Base-by-base conservation (phyloP, 1,140 invertebrate genomes). In the Chionoecetes opilio region DNA sequence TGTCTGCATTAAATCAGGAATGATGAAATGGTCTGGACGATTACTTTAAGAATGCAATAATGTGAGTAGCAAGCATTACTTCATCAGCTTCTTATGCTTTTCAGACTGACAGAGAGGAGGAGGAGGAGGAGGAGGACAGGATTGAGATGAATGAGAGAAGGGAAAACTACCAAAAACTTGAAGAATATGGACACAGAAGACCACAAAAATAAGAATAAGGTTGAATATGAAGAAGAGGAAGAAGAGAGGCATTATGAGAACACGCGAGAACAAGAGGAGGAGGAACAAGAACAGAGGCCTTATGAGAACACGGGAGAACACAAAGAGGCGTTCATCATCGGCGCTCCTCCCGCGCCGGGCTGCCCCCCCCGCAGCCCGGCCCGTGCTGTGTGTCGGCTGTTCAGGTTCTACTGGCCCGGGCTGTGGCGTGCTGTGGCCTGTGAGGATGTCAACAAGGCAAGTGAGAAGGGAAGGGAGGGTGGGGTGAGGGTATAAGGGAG, bases 361-460 rank as follows among this genome's bases (percentile, higher is more conserved):
- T 14, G 63, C 63, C 63, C 11, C 21, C 63, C 63, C 21, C 63
- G 21, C 63, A 6, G 46, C 63, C 93, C 93, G n/a, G 93, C 93
- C 8, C 87, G 31, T 53, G 53, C 87, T n/a, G 93, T 94, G 86
- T 63, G 82, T n/a, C 17, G 87, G 11, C 87, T 94, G 32, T 90
- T 94, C 87, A 82, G 93, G 34, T 94, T 94, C 93, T 94, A 94
- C 93, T 94, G 93, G 87, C 93, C 93, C 5, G 93, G 93, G 29
- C 63, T 94, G n/a, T 94, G 93, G 93, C 38, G 87, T 11, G 93
- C 93, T 38, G 93, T 94, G 8, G 93, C 87, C 21, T 14, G 46
- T 17, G 53, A 94, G 41, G 85, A 94, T 53, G 90, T 94, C 34
- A 90, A 75, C 63, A 94, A 94, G 87, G 93, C 90, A 26, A 34